Base-by-base conservation (phyloP, 2,888 invertebrate species). In the Noctua janthe region DNA sequence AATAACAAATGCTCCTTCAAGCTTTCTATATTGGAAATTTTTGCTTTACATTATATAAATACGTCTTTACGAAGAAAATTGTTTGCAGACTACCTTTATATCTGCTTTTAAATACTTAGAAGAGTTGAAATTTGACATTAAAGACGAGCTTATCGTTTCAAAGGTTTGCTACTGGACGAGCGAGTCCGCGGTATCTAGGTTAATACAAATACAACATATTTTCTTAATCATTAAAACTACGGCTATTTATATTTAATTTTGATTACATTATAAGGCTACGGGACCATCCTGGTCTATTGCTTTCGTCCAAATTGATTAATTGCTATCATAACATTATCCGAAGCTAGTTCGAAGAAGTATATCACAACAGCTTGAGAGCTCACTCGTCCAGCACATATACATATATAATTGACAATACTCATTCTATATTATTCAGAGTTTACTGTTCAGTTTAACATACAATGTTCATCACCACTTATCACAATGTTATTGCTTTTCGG, bases 401-500 rank as follows among this genome's bases (percentile, higher is more conserved):
- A 88, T 89, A 90, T 92, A 93, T 96, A 96, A 96, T 96, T 96
- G 97, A 96, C 96, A 95, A 94, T 93, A 94, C 94, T 92, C 89
- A 93, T 92, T 94, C 92, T 93, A 94, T 90, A 92, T 92, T 91
- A 94, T 92, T 91, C 92, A 93, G 92, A 92, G 91, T 91, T 87
- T 90, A 87, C 89, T 91, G 91, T 91, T 86, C 78, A 83, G 82
- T 86, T 89, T 90, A 91, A 90, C 92, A 94, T 91, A 92, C 92
- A 93, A 93, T 93, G 94, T 92, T 93, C 94, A 92, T 91, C 92
- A 93, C 92, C 94, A 94, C 93, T 92, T 96, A 96, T 96, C 96
- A 96, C 96, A 96, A 95, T 92, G 92, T 95, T 97, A 97, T 97
- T 97, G 97, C 97, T 97, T 96, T 95, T 94, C 94, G 93, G 95